Conservation (phyloP, 1,140 invertebrate genomes). For the Halictus rubicundus region DNA sequence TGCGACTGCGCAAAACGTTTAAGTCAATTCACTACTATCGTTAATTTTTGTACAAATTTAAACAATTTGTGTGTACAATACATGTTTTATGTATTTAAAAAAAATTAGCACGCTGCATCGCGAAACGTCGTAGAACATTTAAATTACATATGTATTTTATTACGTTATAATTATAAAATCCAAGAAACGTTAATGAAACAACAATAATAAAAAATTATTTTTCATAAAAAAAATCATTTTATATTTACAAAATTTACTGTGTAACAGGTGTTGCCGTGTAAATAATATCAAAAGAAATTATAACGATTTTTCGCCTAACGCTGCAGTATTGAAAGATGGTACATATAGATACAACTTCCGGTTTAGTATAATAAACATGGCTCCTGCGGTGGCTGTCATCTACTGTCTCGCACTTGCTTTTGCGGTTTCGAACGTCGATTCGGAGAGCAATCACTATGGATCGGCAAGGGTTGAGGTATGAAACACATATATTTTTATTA, state of each 20-base stretch:
- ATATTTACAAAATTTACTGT: not conserved
- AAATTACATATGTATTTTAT: not conserved
- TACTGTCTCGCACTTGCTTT: slow-evolving; percentile 4
- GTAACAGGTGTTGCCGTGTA: no score
- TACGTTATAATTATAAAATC: not conserved
- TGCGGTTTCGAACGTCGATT: not conserved
- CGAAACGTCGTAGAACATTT: not conserved
- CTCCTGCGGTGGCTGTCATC: slow-evolving; percentile 19
- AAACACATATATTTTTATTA: slow-evolving; percentile 1
- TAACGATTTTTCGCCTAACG: not conserved
- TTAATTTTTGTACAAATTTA: slow-evolving; percentile 8
- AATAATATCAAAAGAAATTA: not conserved
- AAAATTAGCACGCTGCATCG: not conserved
- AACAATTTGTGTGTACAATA: not conserved
- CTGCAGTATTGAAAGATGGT: not conserved
- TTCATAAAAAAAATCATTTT: not conserved
- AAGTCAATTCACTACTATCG: not conserved
- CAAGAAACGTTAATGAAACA: not conserved
- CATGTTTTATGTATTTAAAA: not conserved
- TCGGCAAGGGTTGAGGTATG: slow-evolving; percentile 57
- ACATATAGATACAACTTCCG: slow-evolving; percentile 5
- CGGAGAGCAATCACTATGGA: slow-evolving; percentile 23
- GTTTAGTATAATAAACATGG: slow-evolving; percentile 50
- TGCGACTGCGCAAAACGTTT: slow-evolving; percentile 18
- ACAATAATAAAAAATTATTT: not conserved